Conservation (phyloP, 2,888 invertebrate species). For the Allacma fusca region DNA sequence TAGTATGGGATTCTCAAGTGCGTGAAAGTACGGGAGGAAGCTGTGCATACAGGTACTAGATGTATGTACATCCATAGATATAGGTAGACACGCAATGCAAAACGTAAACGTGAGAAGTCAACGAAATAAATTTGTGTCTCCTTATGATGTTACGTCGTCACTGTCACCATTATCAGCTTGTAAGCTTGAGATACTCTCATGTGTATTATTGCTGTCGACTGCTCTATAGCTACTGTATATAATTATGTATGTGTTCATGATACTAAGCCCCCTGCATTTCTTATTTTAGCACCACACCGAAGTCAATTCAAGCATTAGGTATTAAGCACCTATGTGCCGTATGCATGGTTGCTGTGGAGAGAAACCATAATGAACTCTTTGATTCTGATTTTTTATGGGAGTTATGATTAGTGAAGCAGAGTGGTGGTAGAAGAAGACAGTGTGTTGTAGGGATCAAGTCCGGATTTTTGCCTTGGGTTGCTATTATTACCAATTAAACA, state of each 20-base stretch:
- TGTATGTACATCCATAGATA: too few species aligned
- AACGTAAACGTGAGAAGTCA: not conserved
- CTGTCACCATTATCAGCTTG: slow-evolving; percentile 3
- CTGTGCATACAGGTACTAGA: too few species aligned
- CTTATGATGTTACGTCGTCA: slow-evolving; percentile 1
- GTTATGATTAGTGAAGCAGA: slow-evolving; percentile 3
- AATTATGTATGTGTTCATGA: not conserved
- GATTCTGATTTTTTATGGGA: slow-evolving; percentile 9
- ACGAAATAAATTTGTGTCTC: slow-evolving; percentile 9
- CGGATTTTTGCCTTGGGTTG: not conserved
- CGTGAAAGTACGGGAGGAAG: too few species aligned
- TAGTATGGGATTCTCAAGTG: too few species aligned
- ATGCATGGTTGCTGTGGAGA: not conserved
- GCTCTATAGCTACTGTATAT: not conserved
- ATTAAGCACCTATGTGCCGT: not conserved
- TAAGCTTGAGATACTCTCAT: not conserved
- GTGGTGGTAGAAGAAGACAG: not conserved
- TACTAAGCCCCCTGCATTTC: not conserved
- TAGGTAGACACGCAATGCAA: not conserved
- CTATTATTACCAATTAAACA: slow-evolving; percentile 23
- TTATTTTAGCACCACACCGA: not conserved
- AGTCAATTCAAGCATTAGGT: not conserved
- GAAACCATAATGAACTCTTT: slow-evolving; percentile 4
- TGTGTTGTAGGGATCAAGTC: not conserved
- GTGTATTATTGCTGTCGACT: not conserved